Evolutionary conservation across 1,140 invertebrate species (phyloP).

Genomic region (Telenomus remus): DNA sequence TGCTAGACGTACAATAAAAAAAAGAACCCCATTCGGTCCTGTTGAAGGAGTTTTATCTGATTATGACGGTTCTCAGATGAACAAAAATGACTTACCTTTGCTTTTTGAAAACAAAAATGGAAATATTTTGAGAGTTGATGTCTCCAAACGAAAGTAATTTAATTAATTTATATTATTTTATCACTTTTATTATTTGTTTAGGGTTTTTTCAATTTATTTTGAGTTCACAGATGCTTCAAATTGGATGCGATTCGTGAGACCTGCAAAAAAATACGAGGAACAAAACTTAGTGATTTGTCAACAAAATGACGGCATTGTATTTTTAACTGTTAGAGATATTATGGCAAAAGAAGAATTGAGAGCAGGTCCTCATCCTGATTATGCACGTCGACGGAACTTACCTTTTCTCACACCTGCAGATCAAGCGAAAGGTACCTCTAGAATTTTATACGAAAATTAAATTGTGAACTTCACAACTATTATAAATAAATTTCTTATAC

Average conservation of each 20-base stretch:
- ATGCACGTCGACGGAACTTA: conserved; percentile 70
- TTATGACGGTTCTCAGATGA: conserved; percentile 64
- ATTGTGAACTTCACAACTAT: too few relatives aligned
- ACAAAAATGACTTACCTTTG: conserved; percentile 68
- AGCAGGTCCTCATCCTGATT: conserved; percentile 70
- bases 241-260: conserved; percentile 90
- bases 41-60: conserved; percentile 81
- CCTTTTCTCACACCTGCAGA: conserved; percentile 57
- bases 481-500: too few relatives aligned
- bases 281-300: conserved; percentile 85
- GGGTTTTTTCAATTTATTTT: conserved; percentile 19
- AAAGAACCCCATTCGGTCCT: conserved; percentile 85
- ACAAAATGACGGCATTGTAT: conserved; percentile 81
- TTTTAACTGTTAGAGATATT: conserved; percentile 80
- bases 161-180: neutral
- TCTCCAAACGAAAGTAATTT: conserved; percentile 80
- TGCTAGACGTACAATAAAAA: conserved; percentile 82
- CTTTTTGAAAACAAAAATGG: conserved; percentile 75
- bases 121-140: conserved; percentile 76
- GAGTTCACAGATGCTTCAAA: conserved; percentile 81
- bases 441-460: too few relatives aligned
- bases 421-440: conserved; percentile 64
- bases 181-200: neutral
- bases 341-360: conserved; percentile 80
- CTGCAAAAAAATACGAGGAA: conserved; percentile 78